Evolutionary conservation across 1,140 invertebrate genomes (phyloP), one percentile per base, ranked within the genome.

Genomic region (Aradophagus sp.): DNA sequence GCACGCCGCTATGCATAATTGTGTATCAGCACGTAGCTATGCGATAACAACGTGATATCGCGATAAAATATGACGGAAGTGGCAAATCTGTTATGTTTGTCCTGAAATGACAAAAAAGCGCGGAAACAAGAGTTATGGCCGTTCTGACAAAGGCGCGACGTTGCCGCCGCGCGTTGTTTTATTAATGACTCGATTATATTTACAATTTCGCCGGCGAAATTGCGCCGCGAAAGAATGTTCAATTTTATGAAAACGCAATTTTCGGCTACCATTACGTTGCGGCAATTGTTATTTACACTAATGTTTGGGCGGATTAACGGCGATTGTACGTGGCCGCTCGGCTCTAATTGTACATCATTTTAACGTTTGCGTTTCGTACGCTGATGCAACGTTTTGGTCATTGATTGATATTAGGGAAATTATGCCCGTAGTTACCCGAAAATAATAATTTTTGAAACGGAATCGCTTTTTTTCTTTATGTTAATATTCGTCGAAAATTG

Each of bases 1-100:
- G 76, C 62, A 77, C 83, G 82, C 78, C 78, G 78, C 77, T 74
- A 80, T 80, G 84, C 84, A 86, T 86, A 86, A 86, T 86, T 84
- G 83, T 82, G 80, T 83, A 85, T 84, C 80, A 86, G 84, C 84
- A 86, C 81, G 75, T 74, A 77, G 73, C 73, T 78, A 80, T 80
- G 80, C 74, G 63, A 77, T 67, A 62, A 68, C 74, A 61, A 70
- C 78, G 80, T 81, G 80, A 86, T 86, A 86, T 85, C 79, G 79
- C 80, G 81, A 86, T 84, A 80, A 85, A 85, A 73, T 73, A 73
- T 73, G 63, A 63, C 63, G 58, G 58, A 68, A 73, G 58, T 73
- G 52, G 52, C 61, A 35, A 59, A 68, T 73, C 65, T 73, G 63
- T 68, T 73, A 73, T 73, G 65, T 69, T 68, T 73, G 59, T 48